Conservation (phyloP, 2,888 invertebrate species). For the Orthosia incerta region DNA sequence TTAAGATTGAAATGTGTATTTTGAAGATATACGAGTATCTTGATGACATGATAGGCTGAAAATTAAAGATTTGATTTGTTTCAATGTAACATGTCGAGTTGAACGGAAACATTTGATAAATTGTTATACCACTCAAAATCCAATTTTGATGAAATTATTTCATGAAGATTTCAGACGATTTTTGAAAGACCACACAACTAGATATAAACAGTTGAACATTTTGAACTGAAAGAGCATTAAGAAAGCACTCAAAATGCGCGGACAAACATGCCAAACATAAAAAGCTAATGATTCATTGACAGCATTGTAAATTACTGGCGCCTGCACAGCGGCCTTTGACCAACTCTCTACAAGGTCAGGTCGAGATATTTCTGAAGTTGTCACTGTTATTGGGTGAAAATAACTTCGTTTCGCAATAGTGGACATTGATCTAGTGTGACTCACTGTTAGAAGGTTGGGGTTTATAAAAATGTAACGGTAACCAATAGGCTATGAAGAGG, state of each 20-base stretch:
- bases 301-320: conserved; percentile 47
- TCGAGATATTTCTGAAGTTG: conserved; percentile 30
- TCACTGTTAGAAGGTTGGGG: conserved; percentile 17
- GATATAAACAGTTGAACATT: background rate
- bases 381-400: conserved; percentile 48
- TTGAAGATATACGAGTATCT: conserved; percentile 2
- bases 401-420: conserved; percentile 46
- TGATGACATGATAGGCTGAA: conserved; percentile 4
- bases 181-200: background rate
- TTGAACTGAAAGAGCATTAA: background rate
- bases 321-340: conserved; percentile 49
- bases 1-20: conserved; percentile 26
- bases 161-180: background rate
- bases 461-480: background rate
- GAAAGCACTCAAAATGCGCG: conserved; percentile 1
- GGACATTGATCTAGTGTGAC: conserved; percentile 32
- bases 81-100: background rate
- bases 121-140: background rate
- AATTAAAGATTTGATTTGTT: background rate
- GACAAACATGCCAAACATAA: conserved; percentile 8
- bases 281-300: conserved; percentile 46
- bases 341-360: conserved; percentile 48
- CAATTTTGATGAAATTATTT: too few relatives aligned
- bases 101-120: background rate
- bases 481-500: too few relatives aligned